Evolutionary conservation across 2,113 vertebrate species (phyloP), one percentile per base, ranked within the genome.

Genomic region (Terrapene triunguis): DNA sequence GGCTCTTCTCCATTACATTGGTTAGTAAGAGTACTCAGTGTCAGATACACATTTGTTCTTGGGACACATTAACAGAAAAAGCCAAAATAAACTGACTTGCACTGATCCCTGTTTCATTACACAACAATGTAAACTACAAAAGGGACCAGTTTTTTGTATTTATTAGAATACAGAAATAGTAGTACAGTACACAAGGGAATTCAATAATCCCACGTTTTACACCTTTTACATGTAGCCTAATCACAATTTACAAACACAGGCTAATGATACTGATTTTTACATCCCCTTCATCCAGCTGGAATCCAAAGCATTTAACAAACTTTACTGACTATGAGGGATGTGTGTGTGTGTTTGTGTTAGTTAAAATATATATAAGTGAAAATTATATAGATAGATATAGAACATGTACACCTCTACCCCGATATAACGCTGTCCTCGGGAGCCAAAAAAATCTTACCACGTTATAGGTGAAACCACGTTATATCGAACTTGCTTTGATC

Each of bases 121-220:
- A 54, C 17, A 10, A 17, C 6, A 13, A 16, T 42, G 50, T 32
- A 5, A 81, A 0, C 42, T 82, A 57, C 85, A 81, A 29, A 25
- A 10, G 8, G 62, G 29, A 24, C 11, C 53, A 22, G 2, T 27
- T 55, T n/a, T 35, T 44, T 80, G 62, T 38, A 76, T 10, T 24
- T 93, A 62, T 8, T 25, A 35, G 38, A 80, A 12, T 35, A 96
- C 48, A 55, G 3, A 29, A 55, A 62, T 57, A 83, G n/a, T 4
- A 91, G 59, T 9, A 25, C n/a, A 86, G 88, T 65, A 84, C 92
- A 55, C 62, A 69, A 5, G 0, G 4, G 48, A 3, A 53, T 9
- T 25, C 53, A 42, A 51, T 8, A 1, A 0, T 48, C 51, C 78
- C 8, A 50, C 8, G 62, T 53, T 76, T 78, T 32, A 29, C 16